A percentile compares a stretch with the other conserved stretches of the same genome.
These are phyloP conservation scores for Sclerurus mexicanus DNA, from an alignment of 2,113 vertebrate genomes.

Conservation along the genomic window DNA sequence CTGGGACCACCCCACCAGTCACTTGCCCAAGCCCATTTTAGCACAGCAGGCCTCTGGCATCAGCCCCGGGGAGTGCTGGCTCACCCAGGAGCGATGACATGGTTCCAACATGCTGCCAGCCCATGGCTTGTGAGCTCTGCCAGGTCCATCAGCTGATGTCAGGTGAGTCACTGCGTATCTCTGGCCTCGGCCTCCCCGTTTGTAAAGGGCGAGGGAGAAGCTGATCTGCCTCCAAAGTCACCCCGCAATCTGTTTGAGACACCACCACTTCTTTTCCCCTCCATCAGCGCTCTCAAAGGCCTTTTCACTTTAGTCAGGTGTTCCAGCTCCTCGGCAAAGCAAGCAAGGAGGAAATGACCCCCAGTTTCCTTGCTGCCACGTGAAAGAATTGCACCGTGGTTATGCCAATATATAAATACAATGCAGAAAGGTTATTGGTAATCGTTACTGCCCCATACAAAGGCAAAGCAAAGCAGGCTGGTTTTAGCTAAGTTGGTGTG, in stretches of 20 bases:
- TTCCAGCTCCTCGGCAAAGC: not conserved
- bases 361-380: not conserved
- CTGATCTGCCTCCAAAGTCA: not conserved
- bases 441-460: not conserved
- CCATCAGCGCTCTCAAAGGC: not conserved
- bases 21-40: not conserved
- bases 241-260: not conserved
- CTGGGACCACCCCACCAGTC: no score
- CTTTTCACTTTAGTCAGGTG: not conserved
- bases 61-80: not conserved
- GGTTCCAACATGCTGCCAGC: not conserved
- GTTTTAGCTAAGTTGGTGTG: not conserved
- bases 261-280: not conserved
- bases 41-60: not conserved
- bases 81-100: not conserved
- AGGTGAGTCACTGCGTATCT: rapidly evolving
- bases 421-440: not conserved
- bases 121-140: not conserved
- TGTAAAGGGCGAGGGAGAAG: not conserved
- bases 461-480: not conserved
- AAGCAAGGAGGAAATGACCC: not conserved
- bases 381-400: not conserved
- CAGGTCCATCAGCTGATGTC: rapidly evolving
- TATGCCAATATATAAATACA: not conserved
- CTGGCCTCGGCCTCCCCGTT: not conserved